Evolutionary conservation across 2,888 invertebrate species (phyloP).

Genomic region (Malthinus seriepunctatus): DNA sequence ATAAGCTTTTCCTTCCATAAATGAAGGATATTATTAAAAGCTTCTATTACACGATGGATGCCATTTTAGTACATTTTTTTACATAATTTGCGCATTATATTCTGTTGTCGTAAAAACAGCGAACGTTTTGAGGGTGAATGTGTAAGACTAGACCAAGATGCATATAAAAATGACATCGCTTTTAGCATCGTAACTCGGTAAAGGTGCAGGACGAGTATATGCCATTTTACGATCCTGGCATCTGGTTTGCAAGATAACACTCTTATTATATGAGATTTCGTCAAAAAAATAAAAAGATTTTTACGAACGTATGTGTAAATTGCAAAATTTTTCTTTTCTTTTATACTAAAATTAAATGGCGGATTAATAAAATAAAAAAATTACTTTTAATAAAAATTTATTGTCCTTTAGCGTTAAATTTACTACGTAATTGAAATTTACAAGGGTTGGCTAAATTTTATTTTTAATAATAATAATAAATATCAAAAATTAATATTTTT

Average conservation of each 20-base stretch:
- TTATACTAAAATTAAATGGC: background rate
- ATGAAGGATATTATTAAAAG: constrained; percentile 24
- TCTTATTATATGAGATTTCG: constrained; percentile 21
- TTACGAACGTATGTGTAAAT: background rate
- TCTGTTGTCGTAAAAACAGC: constrained; percentile 26
- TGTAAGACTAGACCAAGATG: constrained; percentile 23
- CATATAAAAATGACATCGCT: constrained; percentile 28
- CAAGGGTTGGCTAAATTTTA: too few species aligned
- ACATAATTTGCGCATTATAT: constrained; percentile 30
- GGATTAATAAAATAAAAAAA: too few species aligned
- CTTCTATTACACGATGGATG: constrained; percentile 23
- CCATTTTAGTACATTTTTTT: constrained; percentile 28
- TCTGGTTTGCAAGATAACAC: constrained; percentile 29
- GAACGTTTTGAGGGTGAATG: constrained; percentile 19
- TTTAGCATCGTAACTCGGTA: constrained; percentile 18
- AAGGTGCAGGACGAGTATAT: constrained; percentile 23
- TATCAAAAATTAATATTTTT: too few species aligned
- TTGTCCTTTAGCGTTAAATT: too few species aligned
- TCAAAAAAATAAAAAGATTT: constrained; percentile 10
- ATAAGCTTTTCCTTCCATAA: background rate
- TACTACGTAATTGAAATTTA: too few species aligned
- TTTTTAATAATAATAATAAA: too few species aligned
- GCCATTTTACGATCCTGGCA: constrained; percentile 26
- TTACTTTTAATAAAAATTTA: too few species aligned
- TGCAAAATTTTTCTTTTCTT: background rate